Evolutionary conservation across 2,888 invertebrate species (phyloP).

Genomic region (Oasisia sp.): DNA sequence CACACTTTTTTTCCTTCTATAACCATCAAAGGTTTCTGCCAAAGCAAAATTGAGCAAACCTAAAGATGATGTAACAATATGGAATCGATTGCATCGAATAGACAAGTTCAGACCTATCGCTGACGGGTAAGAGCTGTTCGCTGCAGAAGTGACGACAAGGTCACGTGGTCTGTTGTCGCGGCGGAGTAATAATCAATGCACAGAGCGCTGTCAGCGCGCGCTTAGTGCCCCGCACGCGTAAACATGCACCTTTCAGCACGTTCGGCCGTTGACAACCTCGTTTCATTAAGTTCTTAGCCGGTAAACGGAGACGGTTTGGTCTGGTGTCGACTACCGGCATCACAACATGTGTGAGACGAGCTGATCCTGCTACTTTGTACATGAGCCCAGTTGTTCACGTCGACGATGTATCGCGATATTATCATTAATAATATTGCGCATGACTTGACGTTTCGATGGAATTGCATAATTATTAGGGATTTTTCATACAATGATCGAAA

Average conservation of each 20-base stretch:
- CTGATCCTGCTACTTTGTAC: neutral
- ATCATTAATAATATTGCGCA: neutral
- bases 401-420: neutral
- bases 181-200: neutral
- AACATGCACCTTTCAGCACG: neutral
- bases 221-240: neutral
- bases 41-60: neutral
- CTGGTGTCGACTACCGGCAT: neutral
- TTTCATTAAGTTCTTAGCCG: conserved; percentile 5
- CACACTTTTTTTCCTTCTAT: neutral
- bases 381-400: neutral
- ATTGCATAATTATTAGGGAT: too few relatives aligned
- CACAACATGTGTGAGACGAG: neutral
- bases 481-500: too few relatives aligned
- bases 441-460: too few relatives aligned
- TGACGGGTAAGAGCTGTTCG: neutral
- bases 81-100: neutral
- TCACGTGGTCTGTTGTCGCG: neutral
- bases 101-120: neutral
- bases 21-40: neutral
- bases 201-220: neutral
- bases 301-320: neutral
- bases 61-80: neutral
- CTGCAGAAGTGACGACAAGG: neutral
- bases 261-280: neutral